Percentiles rank a stretch among this genome's conserved stretches.
Evolutionary conservation across 1,140 invertebrate species (phyloP).

Genomic region (Lordiphosa collinella): DNA sequence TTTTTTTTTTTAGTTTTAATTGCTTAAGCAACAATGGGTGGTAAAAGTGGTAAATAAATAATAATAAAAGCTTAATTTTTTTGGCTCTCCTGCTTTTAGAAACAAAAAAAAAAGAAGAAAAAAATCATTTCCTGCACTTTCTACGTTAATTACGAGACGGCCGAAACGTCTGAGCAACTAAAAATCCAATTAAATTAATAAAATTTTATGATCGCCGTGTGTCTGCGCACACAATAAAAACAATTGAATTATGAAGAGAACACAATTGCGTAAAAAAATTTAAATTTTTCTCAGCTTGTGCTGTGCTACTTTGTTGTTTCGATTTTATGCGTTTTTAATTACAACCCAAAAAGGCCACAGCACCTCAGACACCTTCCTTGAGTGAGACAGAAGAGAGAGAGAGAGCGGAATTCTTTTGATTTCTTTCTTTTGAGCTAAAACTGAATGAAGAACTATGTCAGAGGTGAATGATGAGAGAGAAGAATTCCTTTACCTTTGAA

Average conservation of each 20-base stretch:
- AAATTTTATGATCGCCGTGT: conserved; percentile 57
- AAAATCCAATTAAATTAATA: conserved; percentile 72
- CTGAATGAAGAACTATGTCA: not conserved
- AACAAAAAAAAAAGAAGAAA: conserved; percentile 2
- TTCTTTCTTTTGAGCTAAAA: not conserved
- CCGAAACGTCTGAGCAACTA: conserved; percentile 20
- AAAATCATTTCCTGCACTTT: conserved; percentile 70
- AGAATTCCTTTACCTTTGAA: too few relatives aligned
- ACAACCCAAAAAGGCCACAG: conserved; percentile 14
- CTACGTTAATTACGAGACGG: conserved; percentile 41
- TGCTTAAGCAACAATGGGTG: conserved; percentile 77
- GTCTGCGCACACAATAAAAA: conserved; percentile 54
- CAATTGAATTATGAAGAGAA: conserved; percentile 73
- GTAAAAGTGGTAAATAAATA: conserved; percentile 74
- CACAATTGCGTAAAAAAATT: conserved; percentile 55
- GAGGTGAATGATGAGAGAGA: too few relatives aligned
- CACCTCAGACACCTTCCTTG: conserved; percentile 5
- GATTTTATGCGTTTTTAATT: conserved; percentile 67
- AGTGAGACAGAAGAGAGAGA: not conserved
- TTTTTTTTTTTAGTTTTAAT: conserved; percentile 64
- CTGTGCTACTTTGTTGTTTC: conserved; percentile 45
- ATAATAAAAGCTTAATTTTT: conserved; percentile 50
- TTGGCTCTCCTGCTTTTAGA: conserved; percentile 1
- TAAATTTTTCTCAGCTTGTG: conserved; percentile 28
- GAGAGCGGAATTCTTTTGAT: not conserved